Evolutionary conservation across 1,140 invertebrate species (phyloP), one percentile per base, ranked within the genome.

Genomic region (Drosophila navojoa): DNA sequence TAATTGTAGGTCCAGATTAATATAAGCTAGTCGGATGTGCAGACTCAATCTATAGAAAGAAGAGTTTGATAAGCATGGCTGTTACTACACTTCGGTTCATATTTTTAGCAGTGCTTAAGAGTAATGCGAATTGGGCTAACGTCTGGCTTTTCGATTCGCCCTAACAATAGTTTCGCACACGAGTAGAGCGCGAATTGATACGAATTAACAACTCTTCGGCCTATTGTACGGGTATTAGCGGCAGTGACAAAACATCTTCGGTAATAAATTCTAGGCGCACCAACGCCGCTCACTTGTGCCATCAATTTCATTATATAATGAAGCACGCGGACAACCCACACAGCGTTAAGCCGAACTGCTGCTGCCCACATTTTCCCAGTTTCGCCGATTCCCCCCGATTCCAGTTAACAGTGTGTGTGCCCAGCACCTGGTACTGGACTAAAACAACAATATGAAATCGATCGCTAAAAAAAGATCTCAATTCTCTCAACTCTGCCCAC

Each of bases 291-390:
- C 64, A 73, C 71, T 73, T 61, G 64, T 55, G 29, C 57, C 42
- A 68, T 67, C 54, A 47, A 59, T 52, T 72, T 32, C 57, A 73
- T 74, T 74, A 74, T 70, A 70, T 70, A 74, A 74, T 63, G 67
- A 62, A 69, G 55, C 67, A 45, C 58, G 45, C 35, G 64, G 64
- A 61, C 71, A 40, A 35, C 71, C 71, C 57, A 73, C 71, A 73
- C 71, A 52, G 9, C 45, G 38, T 27, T 59, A 70, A 72, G 52
- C 38, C 22, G 40, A 72, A 35, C 22, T 29, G 49, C 35, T 52
- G 25, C 64, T 42, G 58, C 71, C 57, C 57, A 59, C 57, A 45
- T 42, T 45, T 60, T 42, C 64, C 71, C 64, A 57, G 55, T 45
- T 42, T 5, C 38, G 45, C 38, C 7, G 38, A n/a, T n/a, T n/a